phyloP scores from a whole-genome alignment of 1,140 invertebrate species.

The Drosophila pectinifera region DNA sequence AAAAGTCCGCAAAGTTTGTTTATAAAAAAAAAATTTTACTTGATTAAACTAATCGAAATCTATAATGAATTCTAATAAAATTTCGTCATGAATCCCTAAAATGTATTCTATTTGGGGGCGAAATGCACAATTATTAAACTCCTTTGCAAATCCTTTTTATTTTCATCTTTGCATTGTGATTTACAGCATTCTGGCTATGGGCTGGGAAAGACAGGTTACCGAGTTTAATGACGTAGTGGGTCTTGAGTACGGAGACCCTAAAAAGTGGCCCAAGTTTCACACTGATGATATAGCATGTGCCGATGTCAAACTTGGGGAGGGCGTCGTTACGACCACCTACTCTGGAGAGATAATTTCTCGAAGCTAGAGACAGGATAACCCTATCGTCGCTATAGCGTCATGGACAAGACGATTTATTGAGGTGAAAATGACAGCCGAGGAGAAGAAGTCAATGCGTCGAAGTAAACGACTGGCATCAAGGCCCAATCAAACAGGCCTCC shows the following conservation, averaged over 20 bases:
- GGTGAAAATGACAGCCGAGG: too few relatives aligned
- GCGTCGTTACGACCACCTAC: constrained; percentile 89
- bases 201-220: constrained; percentile 89
- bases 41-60: too few relatives aligned
- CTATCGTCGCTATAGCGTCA: constrained; percentile 86
- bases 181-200: constrained; percentile 88
- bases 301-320: constrained; percentile 87
- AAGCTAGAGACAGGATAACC: constrained; percentile 90
- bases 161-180: background rate
- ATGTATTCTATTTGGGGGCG: too few relatives aligned
- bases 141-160: too few relatives aligned
- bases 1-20: too few relatives aligned
- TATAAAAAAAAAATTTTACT: too few relatives aligned
- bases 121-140: too few relatives aligned
- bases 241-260: constrained; percentile 85
- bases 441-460: constrained; percentile 25
- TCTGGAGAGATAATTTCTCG: constrained; percentile 93
- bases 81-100: too few relatives aligned
- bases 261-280: constrained; percentile 89
- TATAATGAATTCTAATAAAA: too few relatives aligned
- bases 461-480: constrained; percentile 13
- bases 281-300: constrained; percentile 90
- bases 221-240: constrained; percentile 89
- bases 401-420: constrained; percentile 83
- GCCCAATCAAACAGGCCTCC: background rate